Base-by-base conservation (phyloP, 2,888 invertebrate genomes). In the Bellardia bayeri region DNA sequence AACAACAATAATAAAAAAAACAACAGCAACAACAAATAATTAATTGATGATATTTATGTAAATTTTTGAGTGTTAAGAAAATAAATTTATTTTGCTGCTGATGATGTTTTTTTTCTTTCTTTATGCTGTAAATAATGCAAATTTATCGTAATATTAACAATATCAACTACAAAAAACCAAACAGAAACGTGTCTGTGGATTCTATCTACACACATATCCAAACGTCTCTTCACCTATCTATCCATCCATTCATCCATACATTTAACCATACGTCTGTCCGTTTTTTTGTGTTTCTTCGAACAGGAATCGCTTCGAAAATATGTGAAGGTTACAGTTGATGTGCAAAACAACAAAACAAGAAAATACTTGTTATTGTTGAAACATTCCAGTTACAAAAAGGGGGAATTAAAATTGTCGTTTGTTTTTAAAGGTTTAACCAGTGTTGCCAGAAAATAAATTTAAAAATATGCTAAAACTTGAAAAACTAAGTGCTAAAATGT, bases 261-360 rank as follows among this genome's bases (percentile, higher is more conserved):
- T 14, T n/a, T n/a, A 9, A 13, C 51, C 14, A 30, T 33, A 30
- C 56, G 13, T 61, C 13, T 33, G 6, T 61, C 45, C 13, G 61
- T 14, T 6, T 4, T n/a, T 7, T 9, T 69, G 16, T n/a, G 16
- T 61, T 80, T 69, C 58, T 69, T 49, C n/a, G 49, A 75, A 82
- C 74, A 75, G 74, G 82, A 82, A 68, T 82, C 45, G 45, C 13
- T 23, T 13, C 11, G 9, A 64, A 72, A 58, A 82, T 49, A 82
- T 82, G 64, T 82, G 82, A 82, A 82, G 82, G 82, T 82, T 49
- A 82, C 23, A 54, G 8, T 58, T 58, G n/a, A 45, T 54, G 54
- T 16, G 45, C 45, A 51, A 64, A 33, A 13, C 16, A 30, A 37
- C 16, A 23, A 6, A 56, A 13, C 16, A 30, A 37, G 11, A 40